Conservation (phyloP, 2,113 vertebrate genomes). For the Myanophis thanlyinensis region DNA sequence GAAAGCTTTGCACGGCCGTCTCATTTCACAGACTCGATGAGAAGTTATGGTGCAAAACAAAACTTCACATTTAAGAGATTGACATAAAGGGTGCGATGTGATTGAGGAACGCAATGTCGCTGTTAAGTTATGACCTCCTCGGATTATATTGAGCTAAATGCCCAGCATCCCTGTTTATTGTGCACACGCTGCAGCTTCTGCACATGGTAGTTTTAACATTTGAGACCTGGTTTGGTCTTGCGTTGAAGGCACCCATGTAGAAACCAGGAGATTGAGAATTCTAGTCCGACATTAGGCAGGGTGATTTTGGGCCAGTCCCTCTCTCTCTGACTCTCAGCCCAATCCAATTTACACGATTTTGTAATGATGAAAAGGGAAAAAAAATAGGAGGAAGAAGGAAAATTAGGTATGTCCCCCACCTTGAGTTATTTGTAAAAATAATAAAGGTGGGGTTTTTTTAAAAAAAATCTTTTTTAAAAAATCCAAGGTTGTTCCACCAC, state of each 20-base stretch:
- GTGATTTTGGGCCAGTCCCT: too few relatives aligned
- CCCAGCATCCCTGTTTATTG: background rate
- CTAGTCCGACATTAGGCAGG: too few relatives aligned
- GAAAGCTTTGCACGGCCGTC: background rate
- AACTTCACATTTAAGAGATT: too few relatives aligned
- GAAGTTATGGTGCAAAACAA: background rate
- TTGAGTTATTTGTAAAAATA: background rate
- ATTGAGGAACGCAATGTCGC: background rate
- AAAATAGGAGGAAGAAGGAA: background rate
- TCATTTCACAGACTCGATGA: background rate
- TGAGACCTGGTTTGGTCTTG: too few relatives aligned
- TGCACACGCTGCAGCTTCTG: background rate
- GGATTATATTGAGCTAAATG: background rate
- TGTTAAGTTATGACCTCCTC: background rate
- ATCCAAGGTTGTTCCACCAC: background rate
- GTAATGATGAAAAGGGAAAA: too few relatives aligned
- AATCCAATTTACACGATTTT: too few relatives aligned
- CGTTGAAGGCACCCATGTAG: too few relatives aligned
- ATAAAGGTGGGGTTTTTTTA: background rate
- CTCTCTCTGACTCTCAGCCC: too few relatives aligned
- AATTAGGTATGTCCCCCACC: background rate
- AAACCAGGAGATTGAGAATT: too few relatives aligned
- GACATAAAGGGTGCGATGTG: background rate
- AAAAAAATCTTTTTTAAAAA: background rate
- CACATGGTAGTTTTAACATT: background rate